These are phyloP conservation scores for Heliconius hewitsoni DNA, from an alignment of 1,140 invertebrate species.

Conservation along the genomic window DNA sequence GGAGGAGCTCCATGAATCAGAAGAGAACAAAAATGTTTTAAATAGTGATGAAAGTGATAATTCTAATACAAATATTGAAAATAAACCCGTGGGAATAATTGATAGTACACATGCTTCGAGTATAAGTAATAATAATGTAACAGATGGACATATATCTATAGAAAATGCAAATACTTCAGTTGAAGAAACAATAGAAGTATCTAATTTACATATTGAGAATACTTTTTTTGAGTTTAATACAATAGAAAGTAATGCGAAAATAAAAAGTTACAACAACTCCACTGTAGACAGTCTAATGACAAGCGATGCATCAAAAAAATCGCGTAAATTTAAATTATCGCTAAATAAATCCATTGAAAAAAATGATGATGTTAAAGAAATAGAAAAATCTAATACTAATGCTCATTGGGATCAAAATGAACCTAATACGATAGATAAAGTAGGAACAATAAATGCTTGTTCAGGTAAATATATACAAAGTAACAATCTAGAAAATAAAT, in stretches of 20 bases:
- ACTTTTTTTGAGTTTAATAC: background rate
- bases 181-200: background rate
- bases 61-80: background rate
- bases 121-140: background rate
- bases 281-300: background rate
- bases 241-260: background rate
- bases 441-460: background rate
- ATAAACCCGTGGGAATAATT: background rate
- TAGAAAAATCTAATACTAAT: background rate
- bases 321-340: conserved; percentile 22
- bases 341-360: conserved; percentile 20
- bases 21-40: background rate
- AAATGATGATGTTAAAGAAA: background rate
- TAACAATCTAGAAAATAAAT: background rate
- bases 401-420: background rate
- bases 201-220: background rate
- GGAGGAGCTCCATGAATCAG: background rate
- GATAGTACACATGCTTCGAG: background rate
- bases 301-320: background rate
- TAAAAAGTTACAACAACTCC: conserved; percentile 1
- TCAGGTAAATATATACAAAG: background rate
- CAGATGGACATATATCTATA: background rate
- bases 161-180: background rate
- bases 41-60: background rate
- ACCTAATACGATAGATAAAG: background rate